These are phyloP conservation scores for Ceryle rudis DNA, from an alignment of 2,797 vertebrate genomes.

Conservation along the genomic window DNA sequence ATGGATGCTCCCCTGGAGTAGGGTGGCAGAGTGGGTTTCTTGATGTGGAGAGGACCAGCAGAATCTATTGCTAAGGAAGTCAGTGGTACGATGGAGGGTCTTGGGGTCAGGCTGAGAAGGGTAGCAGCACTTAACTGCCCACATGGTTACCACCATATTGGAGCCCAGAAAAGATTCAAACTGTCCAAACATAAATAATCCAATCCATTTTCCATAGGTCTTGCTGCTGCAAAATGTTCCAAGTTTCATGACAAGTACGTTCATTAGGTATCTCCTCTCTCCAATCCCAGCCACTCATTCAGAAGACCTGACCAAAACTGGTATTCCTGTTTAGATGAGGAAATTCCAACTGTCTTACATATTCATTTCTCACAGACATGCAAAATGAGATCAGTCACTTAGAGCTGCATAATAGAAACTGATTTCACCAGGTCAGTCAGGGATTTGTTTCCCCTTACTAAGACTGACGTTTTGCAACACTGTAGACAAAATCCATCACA, in stretches of 20 bases:
- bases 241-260: neutral
- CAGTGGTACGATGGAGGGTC: neutral
- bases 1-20: neutral
- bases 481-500: neutral
- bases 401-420: neutral
- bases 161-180: neutral
- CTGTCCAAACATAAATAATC: neutral
- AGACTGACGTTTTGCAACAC: neutral
- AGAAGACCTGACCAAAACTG: neutral
- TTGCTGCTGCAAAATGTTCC: neutral
- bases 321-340: slow-evolving; percentile 22
- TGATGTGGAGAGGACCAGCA: neutral
- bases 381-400: neutral
- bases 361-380: neutral
- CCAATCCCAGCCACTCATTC: neutral
- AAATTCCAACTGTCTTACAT: neutral
- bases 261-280: neutral
- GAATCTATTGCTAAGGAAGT: neutral
- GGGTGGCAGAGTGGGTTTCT: neutral
- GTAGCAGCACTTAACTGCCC: neutral
- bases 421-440: neutral
- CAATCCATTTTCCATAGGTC: neutral
- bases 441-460: neutral
- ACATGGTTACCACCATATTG: too few relatives aligned
- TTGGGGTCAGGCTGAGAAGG: neutral